Evolutionary conservation across 2,797 vertebrate species (phyloP), one percentile per base, ranked within the genome.

Genomic region (Euthynnus affinis): DNA sequence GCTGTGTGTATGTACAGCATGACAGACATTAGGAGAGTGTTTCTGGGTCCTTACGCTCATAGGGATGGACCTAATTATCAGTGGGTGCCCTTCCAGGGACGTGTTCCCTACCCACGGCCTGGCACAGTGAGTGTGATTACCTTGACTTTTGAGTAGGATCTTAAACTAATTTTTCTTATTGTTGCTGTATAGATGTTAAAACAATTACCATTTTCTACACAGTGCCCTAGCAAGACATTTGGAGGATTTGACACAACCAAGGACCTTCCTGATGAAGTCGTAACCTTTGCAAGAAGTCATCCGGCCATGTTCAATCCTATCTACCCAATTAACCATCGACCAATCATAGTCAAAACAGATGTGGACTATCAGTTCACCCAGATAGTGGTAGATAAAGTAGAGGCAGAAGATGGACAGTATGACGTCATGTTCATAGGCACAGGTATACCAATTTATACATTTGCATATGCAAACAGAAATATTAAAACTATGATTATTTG

Each of bases 391-490:
- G 98, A 99, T 89, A 95, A 97, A 81, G 98, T 99, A 0, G 98
- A 99, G 4, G 98, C 98, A 52, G 98, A 99, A 74, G 98, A 99
- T 9, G 98, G 98, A 17, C 97, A 97, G 9, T 99, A 99, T 14
- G 98, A 99, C 1, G 98, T 99, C 76, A 98, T 99, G 97, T 99
- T 99, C 91, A 99, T 99, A 23, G 98, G 98, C 91, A 99, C 98
- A 95, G 98, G 98, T 99, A 87, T 3, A 40, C 2, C 72, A 5
- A 48, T 29, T 42, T 4, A n/a, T 48, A 9, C 9, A 29, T 22
- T 49, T 61, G 3, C 0, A 66, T 8, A 23, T 57, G 13, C 15
- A 25, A 71, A 34, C 4, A 18, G 6, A 18, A 59, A 22, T 10
- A 72, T 4, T 68, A 15, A 29, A 32, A 44, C 2, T 40, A 7